These are phyloP conservation scores for Diadumene lineata DNA, from an alignment of 92 coral and sea anemone genomes.

Conservation along the genomic window DNA sequence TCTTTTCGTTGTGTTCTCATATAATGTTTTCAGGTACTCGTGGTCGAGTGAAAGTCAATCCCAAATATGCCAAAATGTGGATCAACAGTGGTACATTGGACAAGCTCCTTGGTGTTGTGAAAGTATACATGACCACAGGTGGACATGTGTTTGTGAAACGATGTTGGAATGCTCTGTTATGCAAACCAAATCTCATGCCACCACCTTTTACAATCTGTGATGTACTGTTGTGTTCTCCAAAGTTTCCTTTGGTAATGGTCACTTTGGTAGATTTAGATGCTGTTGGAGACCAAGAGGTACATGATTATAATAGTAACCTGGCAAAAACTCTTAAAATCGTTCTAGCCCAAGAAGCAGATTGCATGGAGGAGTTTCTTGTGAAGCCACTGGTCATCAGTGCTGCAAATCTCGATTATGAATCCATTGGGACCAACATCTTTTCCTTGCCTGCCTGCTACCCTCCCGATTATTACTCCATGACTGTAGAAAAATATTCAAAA, in stretches of 20 bases:
- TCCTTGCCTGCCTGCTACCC: neutral
- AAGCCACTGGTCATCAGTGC: neutral
- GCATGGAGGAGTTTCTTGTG: conserved; percentile 4
- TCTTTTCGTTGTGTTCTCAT: neutral
- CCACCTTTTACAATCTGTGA: neutral
- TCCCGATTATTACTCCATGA: conserved; percentile 7
- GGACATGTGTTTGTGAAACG: neutral
- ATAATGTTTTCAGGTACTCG: neutral
- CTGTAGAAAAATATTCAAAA: neutral
- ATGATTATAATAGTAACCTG: neutral
- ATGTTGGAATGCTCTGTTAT: conserved; percentile 5
- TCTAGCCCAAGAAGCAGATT: neutral
- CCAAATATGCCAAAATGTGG: neutral
- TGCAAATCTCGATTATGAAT: neutral
- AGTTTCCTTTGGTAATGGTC: neutral
- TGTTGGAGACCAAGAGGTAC: neutral
- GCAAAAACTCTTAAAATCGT: conserved; percentile 1
- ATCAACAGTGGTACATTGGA: neutral
- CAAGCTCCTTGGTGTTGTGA: neutral
- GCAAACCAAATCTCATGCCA: conserved; percentile 2
- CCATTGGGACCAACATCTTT: neutral
- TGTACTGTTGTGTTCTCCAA: neutral
- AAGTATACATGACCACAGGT: neutral
- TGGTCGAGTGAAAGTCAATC: conserved; percentile 1
- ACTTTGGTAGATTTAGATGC: neutral